Base-by-base conservation (phyloP, 2,888 invertebrate genomes). In the Epirrita christyi region DNA sequence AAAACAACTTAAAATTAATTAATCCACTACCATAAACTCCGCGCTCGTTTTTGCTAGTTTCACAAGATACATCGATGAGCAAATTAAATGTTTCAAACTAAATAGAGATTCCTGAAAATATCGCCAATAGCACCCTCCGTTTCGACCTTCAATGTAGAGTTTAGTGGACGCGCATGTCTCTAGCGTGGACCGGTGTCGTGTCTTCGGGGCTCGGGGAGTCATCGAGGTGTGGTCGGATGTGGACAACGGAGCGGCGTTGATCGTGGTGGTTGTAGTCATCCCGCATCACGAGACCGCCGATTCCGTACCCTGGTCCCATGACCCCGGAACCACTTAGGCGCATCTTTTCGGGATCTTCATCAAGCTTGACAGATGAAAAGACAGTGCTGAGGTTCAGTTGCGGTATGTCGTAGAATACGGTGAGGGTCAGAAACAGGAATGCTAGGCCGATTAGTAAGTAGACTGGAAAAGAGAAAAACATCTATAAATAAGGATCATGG, bases 381-480 rank as follows among this genome's bases (percentile, higher is more conserved):
- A 96, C 94, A 60, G 95, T 93, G 66, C 96, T 96, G 57, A 97
- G 87, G 85, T 97, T 97, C 70, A 97, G 92, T 88, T 97, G 96
- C 4, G 97, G 97, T 68, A 98, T 96, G 82, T 97, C 97, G 87
- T 97, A 97, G 88, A 97, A 96, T 27, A 97, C 95, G 1, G 96
- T 96, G 75, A 97, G 87, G 10, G 96, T 94, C 70, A 97, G 92
- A 96, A 97, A 96, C 93, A 97, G 94, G 86, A 96, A 95, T 13
- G 96, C 95, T 62, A 97, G 93, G 32, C 97, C 97, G 75, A 95
- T 75, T 73, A 97, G 88, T n/a, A 97, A 92, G 83, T 97, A 97
- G 63, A 93, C 96, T 96, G 92, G n/a, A 80, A 83, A 38, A 8
- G 34, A 29, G 8, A 13, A 27, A 21, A 32, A 21, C 21, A 21